Evolutionary conservation across 1,140 invertebrate species (phyloP).

Genomic region (Drosophila funebris): DNA sequence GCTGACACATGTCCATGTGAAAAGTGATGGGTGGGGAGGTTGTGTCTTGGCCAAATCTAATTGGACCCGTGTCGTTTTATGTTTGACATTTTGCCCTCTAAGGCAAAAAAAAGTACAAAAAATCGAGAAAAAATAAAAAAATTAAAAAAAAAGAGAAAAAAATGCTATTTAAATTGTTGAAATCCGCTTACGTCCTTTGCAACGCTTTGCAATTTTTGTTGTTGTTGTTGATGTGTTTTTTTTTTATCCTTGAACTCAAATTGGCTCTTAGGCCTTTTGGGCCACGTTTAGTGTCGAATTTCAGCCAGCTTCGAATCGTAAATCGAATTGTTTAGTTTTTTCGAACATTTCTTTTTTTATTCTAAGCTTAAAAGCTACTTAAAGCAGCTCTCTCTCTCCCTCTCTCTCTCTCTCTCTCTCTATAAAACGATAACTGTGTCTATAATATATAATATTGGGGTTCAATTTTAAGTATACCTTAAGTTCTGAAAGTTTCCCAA

Average conservation of each 20-base stretch:
- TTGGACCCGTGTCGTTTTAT: conserved; percentile 59
- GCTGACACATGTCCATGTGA: conserved; percentile 2
- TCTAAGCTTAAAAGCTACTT: conserved; percentile 72
- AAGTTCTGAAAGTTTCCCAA: background rate
- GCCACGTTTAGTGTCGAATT: conserved; percentile 45
- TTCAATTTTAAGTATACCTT: background rate
- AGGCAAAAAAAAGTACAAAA: conserved; percentile 31
- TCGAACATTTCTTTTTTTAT: background rate
- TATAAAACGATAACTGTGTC: background rate
- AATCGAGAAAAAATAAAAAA: conserved; percentile 1
- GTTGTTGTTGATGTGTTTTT: conserved; percentile 35
- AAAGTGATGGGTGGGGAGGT: background rate
- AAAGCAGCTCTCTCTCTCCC: background rate
- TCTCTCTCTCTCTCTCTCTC: background rate
- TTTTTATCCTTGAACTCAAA: conserved; percentile 19
- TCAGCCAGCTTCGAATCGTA: conserved; percentile 31
- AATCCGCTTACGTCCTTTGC: conserved; percentile 67
- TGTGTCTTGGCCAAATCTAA: conserved; percentile 58
- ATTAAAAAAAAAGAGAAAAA: background rate
- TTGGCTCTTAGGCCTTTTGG: conserved; percentile 17
- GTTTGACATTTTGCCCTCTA: conserved; percentile 73
- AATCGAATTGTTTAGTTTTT: conserved; percentile 67
- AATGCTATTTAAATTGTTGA: conserved; percentile 77
- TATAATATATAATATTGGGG: conserved; percentile 5
- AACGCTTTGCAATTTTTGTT: conserved; percentile 54